These are phyloP conservation scores for Drosophila quinaria DNA, from an alignment of 2,888 invertebrate species.

Conservation along the genomic window DNA sequence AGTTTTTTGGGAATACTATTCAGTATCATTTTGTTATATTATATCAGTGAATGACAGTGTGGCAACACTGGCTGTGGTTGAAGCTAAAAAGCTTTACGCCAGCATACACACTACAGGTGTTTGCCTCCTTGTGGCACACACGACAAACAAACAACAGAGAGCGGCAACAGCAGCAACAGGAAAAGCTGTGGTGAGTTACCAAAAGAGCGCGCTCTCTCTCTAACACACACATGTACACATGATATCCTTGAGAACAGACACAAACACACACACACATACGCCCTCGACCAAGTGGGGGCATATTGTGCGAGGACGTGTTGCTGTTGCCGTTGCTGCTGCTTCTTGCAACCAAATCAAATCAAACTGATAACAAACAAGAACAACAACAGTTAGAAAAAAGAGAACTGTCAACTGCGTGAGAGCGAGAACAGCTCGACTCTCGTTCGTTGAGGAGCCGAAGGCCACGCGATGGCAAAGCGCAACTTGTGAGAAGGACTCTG, in stretches of 20 bases:
- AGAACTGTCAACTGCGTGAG: conserved; percentile 39
- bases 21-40: background rate
- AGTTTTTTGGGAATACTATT: background rate
- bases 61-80: conserved; percentile 42
- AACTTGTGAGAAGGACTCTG: conserved; percentile 27
- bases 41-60: background rate
- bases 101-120: conserved; percentile 60
- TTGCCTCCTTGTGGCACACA: conserved; percentile 25
- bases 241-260: conserved; percentile 62
- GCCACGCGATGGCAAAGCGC: conserved; percentile 26
- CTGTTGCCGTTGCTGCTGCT: conserved; percentile 25
- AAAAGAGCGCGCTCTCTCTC: conserved; percentile 18
- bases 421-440: conserved; percentile 19
- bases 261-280: conserved; percentile 24
- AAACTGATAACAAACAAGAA: conserved; percentile 72
- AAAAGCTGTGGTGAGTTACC: conserved; percentile 46
- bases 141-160: conserved; percentile 54
- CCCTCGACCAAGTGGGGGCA: conserved; percentile 65
- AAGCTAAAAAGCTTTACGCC: conserved; percentile 14
- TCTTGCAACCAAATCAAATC: conserved; percentile 68
- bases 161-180: conserved; percentile 40
- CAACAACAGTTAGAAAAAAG: conserved; percentile 11
- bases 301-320: conserved; percentile 73
- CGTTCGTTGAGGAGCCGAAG: conserved; percentile 32
- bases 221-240: conserved; percentile 16